phyloP scores from a whole-genome alignment of 2,797 vertebrate genomes.

The Salmo trutta region DNA sequence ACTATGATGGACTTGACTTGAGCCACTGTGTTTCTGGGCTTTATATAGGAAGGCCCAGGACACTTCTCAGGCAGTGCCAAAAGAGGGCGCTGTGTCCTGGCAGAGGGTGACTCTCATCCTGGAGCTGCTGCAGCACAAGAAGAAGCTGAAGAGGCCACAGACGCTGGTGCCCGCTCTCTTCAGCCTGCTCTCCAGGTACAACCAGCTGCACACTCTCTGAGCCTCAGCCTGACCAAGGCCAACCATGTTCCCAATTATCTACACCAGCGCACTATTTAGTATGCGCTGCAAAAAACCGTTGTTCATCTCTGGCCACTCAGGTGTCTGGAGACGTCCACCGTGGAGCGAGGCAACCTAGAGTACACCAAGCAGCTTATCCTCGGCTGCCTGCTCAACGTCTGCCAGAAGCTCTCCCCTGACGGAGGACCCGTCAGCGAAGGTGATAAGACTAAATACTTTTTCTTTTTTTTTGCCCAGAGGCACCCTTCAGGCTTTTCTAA shows the following conservation, averaged over 20 bases:
- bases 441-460: conserved; percentile 42
- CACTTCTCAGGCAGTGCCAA: conserved; percentile 46
- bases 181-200: conserved; percentile 86
- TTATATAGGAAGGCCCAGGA: conserved; percentile 77
- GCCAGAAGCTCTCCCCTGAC: conserved; percentile 81
- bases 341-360: conserved; percentile 81
- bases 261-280: neutral
- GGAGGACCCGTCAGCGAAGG: conserved; percentile 76
- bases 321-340: conserved; percentile 76
- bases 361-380: conserved; percentile 95
- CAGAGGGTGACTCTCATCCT: conserved; percentile 87
- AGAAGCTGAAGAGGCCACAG: conserved; percentile 87
- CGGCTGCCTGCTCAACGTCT: conserved; percentile 86
- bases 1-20: neutral
- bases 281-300: neutral
- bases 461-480: neutral
- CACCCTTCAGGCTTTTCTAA: neutral
- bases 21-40: neutral
- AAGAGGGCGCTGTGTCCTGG: conserved; percentile 78
- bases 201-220: neutral
- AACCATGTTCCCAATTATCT: neutral
- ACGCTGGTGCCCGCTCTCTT: conserved; percentile 86
- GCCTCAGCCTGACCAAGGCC: neutral
- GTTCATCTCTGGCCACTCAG: conserved; percentile 56
- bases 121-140: conserved; percentile 96